Evolutionary conservation across 2,797 vertebrate genomes (phyloP), one percentile per base, ranked within the genome.

Genomic region (Rhincodon typus): DNA sequence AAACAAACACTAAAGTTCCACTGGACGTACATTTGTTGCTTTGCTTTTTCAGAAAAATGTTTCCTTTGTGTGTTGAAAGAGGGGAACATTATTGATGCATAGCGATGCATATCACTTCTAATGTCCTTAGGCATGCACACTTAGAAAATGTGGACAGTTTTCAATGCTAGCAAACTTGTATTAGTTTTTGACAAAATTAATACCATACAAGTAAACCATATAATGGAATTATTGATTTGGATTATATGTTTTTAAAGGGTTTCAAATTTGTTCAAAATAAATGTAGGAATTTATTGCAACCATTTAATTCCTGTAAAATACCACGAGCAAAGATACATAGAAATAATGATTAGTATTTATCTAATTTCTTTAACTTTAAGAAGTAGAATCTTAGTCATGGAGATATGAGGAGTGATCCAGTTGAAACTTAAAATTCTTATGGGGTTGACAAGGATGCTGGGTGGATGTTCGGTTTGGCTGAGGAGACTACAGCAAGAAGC

Each of bases 11-110:
- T 74, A 34, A 30, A 30, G 30, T 74, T 95, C 70, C 46, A 95
- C 3, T 50, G 17, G 38, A 23, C 62, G 42, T n/a, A 42, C 34
- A 34, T 53, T 15, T 95, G 27, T 70, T 94, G 38, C 25, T 34
- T 21, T 91, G 69, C 67, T 70, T 72, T 94, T 74, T 77, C 67
- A 95, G 69, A 12, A 30, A 95, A 66, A 91, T 91, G 62, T 66
- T 62, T 34, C 50, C 57, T 66, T 91, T 91, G 53, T 34, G n/a
- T 5, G 30, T 91, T 66, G 13, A 17, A 91, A 91, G 57, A 91
- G 27, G 57, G 27, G 62, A 12, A 34, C 8, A 88, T 88, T 50
- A 50, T 50, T 50, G 46, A 50, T 50, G 46, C 2, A 50, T 67
- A 6, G 38, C 42, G 90, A 72, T 94, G 46, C 69, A 50, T 5